phyloP scores from a whole-genome alignment of 2,113 vertebrate genomes.

The Mesoclemmys tuberculata region DNA sequence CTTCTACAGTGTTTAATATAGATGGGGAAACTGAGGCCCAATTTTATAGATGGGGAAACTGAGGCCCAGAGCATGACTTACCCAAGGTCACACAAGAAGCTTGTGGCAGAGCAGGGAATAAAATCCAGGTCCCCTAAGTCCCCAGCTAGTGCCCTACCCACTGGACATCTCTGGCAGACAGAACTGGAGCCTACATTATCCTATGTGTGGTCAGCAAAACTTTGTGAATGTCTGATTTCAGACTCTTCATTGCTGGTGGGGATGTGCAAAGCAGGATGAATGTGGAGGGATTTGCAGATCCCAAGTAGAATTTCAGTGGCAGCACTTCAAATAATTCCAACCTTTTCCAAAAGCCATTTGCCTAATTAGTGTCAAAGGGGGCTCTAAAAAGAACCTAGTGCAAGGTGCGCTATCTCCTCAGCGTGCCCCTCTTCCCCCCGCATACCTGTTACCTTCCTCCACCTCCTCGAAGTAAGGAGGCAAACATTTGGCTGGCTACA shows the following conservation, averaged over 20 bases:
- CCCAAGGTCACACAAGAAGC: background rate
- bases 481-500: constrained; percentile 8
- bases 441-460: constrained; percentile 28
- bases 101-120: background rate
- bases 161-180: background rate
- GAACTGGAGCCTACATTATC: too few relatives aligned
- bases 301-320: too few relatives aligned
- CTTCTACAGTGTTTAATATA: background rate
- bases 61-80: background rate
- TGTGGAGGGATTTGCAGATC: background rate
- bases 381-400: accelerated
- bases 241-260: background rate
- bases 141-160: background rate
- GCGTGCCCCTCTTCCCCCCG: constrained; percentile 43
- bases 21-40: too few relatives aligned
- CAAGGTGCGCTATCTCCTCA: background rate
- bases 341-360: background rate
- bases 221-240: background rate
- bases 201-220: too few relatives aligned
- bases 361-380: background rate
- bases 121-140: background rate
- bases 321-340: background rate
- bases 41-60: background rate
- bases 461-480: constrained; percentile 46
- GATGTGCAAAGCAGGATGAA: accelerated